A percentile compares a stretch with the other conserved stretches of the same genome.
Evolutionary conservation across 2,113 vertebrate species (phyloP).

Genomic region (Herpailurus yagouaroundi): DNA sequence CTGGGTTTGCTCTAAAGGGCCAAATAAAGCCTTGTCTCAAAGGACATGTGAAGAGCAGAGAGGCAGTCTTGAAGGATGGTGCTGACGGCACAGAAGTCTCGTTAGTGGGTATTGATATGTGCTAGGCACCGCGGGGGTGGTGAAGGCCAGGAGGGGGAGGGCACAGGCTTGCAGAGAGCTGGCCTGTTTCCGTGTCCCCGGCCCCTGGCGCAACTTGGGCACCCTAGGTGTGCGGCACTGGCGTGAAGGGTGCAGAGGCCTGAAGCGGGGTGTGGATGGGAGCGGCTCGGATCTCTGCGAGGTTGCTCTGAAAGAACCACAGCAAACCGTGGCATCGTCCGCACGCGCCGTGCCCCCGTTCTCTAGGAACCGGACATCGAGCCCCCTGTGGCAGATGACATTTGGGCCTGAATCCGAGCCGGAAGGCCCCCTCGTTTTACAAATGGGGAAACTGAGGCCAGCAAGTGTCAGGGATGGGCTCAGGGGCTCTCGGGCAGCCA

Average conservation of each 20-base stretch:
- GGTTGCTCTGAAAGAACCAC: background rate
- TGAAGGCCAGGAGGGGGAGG: background rate
- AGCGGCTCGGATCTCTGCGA: background rate
- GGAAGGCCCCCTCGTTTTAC: background rate
- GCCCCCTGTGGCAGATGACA: background rate
- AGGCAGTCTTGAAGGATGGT: background rate
- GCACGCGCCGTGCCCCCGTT: accelerated
- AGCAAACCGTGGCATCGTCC: accelerated
- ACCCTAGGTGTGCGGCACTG: accelerated
- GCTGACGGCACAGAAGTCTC: accelerated
- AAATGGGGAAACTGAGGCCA: background rate
- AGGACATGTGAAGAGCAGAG: background rate
- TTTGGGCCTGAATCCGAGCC: background rate
- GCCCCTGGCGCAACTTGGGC: accelerated
- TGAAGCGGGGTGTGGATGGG: accelerated
- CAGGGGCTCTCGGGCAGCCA: background rate
- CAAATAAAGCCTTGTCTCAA: background rate
- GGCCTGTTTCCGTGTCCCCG: background rate
- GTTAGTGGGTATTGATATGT: accelerated
- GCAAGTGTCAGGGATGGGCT: background rate
- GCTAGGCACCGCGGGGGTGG: accelerated
- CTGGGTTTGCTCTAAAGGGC: background rate
- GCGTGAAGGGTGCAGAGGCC: background rate
- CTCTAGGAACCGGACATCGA: background rate
- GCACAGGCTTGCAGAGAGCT: background rate